A percentile compares a stretch with the other conserved stretches of the same genome.
Conservation (phyloP, 2,797 vertebrate species). For the Muscicapa striata region DNA sequence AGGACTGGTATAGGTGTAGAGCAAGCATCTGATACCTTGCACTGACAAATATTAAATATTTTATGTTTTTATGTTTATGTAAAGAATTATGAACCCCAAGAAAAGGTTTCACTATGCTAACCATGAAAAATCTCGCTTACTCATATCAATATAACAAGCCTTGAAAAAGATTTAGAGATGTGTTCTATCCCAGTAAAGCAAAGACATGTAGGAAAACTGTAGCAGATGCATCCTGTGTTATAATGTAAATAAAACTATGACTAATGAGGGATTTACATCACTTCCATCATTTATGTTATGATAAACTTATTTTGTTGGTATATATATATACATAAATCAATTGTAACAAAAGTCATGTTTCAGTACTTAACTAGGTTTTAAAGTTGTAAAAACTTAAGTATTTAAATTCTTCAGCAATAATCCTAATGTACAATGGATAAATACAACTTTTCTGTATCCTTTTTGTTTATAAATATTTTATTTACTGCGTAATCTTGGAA, state of each 20-base stretch:
- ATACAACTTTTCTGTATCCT: neutral
- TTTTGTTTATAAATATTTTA: neutral
- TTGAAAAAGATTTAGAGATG: neutral
- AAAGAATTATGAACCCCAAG: neutral
- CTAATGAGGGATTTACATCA: neutral
- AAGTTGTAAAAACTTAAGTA: neutral
- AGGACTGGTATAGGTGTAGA: neutral
- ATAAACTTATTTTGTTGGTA: neutral
- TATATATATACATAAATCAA: neutral
- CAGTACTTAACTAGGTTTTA: neutral
- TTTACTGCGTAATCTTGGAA: neutral
- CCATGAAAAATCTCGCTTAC: neutral
- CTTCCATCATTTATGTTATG: neutral
- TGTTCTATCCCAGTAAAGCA: neutral
- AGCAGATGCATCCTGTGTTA: neutral
- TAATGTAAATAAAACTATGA: neutral
- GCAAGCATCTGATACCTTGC: neutral
- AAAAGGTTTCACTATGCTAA: rapidly evolving
- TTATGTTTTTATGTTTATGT: neutral
- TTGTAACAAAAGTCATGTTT: neutral
- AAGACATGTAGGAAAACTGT: neutral
- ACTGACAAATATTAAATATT: neutral
- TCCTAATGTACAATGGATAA: neutral
- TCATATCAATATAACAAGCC: neutral
- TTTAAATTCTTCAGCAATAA: neutral